Evolutionary conservation across 2,113 vertebrate species (phyloP).

Genomic region (Dasyurus viverrinus): DNA sequence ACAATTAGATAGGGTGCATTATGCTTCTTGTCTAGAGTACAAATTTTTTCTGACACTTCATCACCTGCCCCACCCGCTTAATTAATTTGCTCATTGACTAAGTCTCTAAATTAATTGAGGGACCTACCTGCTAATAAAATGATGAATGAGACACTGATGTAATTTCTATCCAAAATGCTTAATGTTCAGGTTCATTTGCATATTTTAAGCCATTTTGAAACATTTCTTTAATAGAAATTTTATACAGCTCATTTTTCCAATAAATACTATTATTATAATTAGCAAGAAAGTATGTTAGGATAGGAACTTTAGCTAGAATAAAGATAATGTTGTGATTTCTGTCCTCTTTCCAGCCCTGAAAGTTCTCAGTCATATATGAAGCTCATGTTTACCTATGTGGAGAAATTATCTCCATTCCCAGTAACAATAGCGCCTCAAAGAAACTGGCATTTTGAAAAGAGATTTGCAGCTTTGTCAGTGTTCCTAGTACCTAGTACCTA

Average conservation of each 20-base stretch:
- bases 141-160: constrained; percentile 4
- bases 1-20: constrained; percentile 74
- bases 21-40: constrained; percentile 54
- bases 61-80: constrained; percentile 48
- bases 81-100: constrained; percentile 67
- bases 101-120: constrained; percentile 39
- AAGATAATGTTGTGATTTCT: not conserved
- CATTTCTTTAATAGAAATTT: not conserved
- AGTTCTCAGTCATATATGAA: not conserved
- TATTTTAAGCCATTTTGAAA: constrained; percentile 46
- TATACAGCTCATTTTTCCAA: not conserved
- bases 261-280: constrained; percentile 13
- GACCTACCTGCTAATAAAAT: constrained; percentile 70
- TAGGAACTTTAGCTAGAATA: not conserved
- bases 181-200: constrained; percentile 21
- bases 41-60: constrained; percentile 55
- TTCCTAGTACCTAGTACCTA: too few relatives aligned
- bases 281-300: not conserved
- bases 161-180: constrained; percentile 7
- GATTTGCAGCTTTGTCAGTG: not conserved
- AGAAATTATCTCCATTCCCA: constrained; percentile 4
- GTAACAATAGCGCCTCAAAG: not conserved
- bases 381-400: not conserved
- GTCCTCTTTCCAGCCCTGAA: not conserved
- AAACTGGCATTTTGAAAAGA: not conserved